These are phyloP conservation scores for Drosophila kambysellisi DNA, from an alignment of 2,888 invertebrate species.

Conservation along the genomic window DNA sequence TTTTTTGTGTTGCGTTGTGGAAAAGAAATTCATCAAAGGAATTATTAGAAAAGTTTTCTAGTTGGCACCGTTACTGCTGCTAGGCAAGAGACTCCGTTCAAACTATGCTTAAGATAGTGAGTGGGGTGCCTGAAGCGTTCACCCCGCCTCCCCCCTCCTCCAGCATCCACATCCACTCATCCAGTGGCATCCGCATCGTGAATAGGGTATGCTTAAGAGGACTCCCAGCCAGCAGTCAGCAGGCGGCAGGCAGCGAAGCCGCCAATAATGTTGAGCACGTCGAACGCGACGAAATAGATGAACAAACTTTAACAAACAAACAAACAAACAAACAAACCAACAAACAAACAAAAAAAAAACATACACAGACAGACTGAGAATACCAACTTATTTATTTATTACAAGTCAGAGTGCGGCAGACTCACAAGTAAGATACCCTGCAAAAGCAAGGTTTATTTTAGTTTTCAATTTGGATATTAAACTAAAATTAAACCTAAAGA, in stretches of 20 bases:
- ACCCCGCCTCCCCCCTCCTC: not conserved
- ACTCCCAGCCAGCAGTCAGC: not conserved
- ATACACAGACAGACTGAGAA: slow-evolving; percentile 29
- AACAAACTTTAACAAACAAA: slow-evolving; percentile 73
- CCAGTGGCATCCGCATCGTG: not conserved
- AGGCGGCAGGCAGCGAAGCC: slow-evolving; percentile 23
- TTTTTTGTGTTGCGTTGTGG: not conserved
- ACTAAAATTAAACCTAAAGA: too few relatives aligned
- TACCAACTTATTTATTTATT: slow-evolving; percentile 72
- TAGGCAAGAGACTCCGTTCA: slow-evolving; percentile 26
- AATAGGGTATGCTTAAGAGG: not conserved
- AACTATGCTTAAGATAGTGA: slow-evolving; percentile 33
- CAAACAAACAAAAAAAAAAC: not conserved
- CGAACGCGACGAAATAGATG: slow-evolving; percentile 68
- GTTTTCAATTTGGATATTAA: too few relatives aligned
- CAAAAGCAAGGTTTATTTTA: not conserved
- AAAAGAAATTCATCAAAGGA: slow-evolving; percentile 64
- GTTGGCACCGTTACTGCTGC: slow-evolving; percentile 57
- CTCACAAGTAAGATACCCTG: not conserved
- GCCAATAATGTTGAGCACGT: slow-evolving; percentile 66
- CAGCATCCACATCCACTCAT: too few relatives aligned
- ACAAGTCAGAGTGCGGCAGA: not conserved
- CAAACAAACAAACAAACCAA: slow-evolving; percentile 29
- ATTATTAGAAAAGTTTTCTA: slow-evolving; percentile 77
- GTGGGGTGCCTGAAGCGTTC: not conserved